Evolutionary conservation across 2,113 vertebrate species (phyloP), one percentile per base, ranked within the genome.

Genomic region (Pterocles gutturalis): DNA sequence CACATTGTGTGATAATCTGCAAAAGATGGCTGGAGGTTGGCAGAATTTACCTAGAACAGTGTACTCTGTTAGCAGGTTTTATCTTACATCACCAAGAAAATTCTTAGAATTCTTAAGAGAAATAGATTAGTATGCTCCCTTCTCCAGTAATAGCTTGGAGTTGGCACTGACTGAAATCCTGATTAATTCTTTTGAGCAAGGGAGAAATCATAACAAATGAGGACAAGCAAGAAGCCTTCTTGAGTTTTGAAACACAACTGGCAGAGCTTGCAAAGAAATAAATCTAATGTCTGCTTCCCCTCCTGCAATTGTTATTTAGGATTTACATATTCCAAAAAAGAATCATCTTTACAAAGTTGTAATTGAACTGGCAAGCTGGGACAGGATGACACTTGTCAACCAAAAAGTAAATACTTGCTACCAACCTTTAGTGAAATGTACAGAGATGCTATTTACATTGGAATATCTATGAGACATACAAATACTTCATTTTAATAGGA

Each of bases 281-380:
- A 91, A 61, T 60, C 33, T 33, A 28, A 5, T 2, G 15, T 19
- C 53, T 61, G 38, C 26, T 70, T 53, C 4, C 11, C 22, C 36
- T 31, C 6, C 11, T 0, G 0, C 11, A 38, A 41, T 2, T 76
- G 10, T 17, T 38, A 25, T 21, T 81, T 33, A 75, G 20, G 25
- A 72, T 88, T 87, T 67, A 79, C 43, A 26, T 58, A 76, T 31
- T 79, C 48, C 53, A 45, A 57, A 55, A 83, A 9, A 57, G 57
- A 91, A 73, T 16, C 28, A 73, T 33, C 36, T 84, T 87, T 54
- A 82, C 25, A 82, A 81, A 91, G 60, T 6, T 11, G 0, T 33
- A 87, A 71, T 28, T 78, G 77, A 71, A 78, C 7, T 66, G 33
- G 28, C n/a, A 67, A 87, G 73, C 3, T 41, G 21, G 45, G 19